A percentile compares a stretch with the other conserved stretches of the same genome.
Evolutionary conservation across 2,113 vertebrate genomes (phyloP).

Genomic region (Pollachius pollachius): DNA sequence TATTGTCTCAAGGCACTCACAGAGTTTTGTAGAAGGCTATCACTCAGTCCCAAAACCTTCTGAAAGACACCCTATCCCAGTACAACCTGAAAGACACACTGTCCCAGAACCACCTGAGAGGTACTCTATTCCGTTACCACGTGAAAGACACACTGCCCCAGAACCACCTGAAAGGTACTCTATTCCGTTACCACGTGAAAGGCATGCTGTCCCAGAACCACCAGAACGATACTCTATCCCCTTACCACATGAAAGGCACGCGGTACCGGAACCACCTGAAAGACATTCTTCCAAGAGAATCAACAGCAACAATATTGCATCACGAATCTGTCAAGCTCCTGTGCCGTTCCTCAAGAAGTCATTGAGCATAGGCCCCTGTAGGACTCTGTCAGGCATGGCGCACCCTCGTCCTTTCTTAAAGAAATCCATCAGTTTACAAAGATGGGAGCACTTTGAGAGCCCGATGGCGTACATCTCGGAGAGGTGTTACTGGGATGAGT

Average conservation of each 20-base stretch:
- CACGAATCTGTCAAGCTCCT: slow-evolving; percentile 68
- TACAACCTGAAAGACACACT: too few species aligned
- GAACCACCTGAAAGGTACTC: too few species aligned
- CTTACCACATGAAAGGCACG: slow-evolving; percentile 12
- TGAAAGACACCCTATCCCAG: slow-evolving; percentile 31
- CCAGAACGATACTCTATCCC: too few species aligned
- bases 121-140: too few species aligned
- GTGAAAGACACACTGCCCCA: too few species aligned
- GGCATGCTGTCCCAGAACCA: too few species aligned
- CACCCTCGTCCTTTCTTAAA: slow-evolving; percentile 66
- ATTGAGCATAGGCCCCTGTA: slow-evolving; percentile 66
- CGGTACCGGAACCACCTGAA: slow-evolving; percentile 52
- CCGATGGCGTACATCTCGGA: slow-evolving; percentile 68
- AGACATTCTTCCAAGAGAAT: slow-evolving; percentile 58
- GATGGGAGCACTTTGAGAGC: slow-evolving; percentile 72
- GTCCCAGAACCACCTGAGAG: too few species aligned
- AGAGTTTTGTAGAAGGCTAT: slow-evolving; percentile 35
- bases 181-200: too few species aligned
- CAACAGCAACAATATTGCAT: slow-evolving; percentile 65
- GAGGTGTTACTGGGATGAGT: slow-evolving; percentile 68
- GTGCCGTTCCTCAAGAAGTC: slow-evolving; percentile 75
- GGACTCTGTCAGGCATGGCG: slow-evolving; percentile 58
- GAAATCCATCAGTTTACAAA: slow-evolving; percentile 75
- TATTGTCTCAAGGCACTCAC: slow-evolving; percentile 54
- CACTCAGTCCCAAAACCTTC: slow-evolving; percentile 51